Evolutionary conservation across 2,113 vertebrate species (phyloP).

Genomic region (Syngnathus scovelli): DNA sequence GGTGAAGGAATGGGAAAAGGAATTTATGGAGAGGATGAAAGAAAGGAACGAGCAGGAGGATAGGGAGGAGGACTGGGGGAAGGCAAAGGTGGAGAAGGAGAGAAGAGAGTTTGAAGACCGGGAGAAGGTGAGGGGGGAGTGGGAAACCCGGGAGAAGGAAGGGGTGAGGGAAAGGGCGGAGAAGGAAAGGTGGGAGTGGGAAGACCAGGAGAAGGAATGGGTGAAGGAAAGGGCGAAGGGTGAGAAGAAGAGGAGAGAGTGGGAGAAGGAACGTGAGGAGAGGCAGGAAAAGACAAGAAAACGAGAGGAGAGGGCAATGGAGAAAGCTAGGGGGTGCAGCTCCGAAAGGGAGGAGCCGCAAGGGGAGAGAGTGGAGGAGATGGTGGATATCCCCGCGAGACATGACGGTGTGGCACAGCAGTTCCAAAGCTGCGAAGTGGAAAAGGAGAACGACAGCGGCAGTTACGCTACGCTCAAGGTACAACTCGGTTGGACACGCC

Average conservation of each 20-base stretch:
- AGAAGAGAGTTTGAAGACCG: neutral
- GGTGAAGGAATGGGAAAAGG: neutral
- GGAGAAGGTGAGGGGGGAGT: neutral
- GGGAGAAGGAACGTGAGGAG: neutral
- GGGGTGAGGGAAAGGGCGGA: too few relatives aligned
- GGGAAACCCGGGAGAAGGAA: neutral
- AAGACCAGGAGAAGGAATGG: neutral
- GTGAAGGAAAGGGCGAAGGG: neutral
- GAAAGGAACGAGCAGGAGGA: neutral
- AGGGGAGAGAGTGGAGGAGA: constrained; percentile 45
- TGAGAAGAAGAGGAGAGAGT: neutral
- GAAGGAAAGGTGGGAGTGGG: neutral
- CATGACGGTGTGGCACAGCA: constrained; percentile 66
- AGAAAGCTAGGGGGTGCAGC: neutral
- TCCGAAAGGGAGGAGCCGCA: neutral
- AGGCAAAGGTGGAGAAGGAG: neutral
- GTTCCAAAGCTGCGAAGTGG: constrained; percentile 64
- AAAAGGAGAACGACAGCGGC: constrained; percentile 67
- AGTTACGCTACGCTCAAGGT: constrained; percentile 81
- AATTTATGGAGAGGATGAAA: neutral
- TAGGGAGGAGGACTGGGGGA: neutral
- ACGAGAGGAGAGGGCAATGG: neutral
- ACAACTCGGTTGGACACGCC: constrained; percentile 4
- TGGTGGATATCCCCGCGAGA: constrained; percentile 56
- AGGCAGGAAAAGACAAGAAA: neutral